Conservation (phyloP, 2,797 vertebrate genomes). For the Dromococcyx pavoninus region DNA sequence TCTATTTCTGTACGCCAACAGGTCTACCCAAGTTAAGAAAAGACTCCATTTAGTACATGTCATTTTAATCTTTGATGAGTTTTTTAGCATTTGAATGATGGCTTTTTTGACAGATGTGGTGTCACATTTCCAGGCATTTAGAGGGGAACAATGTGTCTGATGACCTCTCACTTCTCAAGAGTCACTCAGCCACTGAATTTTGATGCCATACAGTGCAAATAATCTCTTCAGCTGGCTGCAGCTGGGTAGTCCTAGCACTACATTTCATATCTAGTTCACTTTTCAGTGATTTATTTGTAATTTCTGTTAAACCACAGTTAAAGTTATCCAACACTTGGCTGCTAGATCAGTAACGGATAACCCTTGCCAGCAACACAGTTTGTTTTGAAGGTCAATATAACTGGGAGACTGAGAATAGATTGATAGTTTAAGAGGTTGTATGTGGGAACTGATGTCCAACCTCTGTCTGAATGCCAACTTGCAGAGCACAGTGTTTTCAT, state of each 20-base stretch:
- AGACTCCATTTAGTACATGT: neutral
- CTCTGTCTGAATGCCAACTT: constrained; percentile 18
- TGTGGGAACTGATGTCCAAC: constrained; percentile 27
- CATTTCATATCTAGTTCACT: constrained; percentile 41
- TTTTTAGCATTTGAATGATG: neutral
- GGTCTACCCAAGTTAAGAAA: neutral
- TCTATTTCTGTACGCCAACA: neutral
- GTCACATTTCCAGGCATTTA: neutral
- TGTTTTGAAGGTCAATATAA: constrained; percentile 48
- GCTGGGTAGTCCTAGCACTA: neutral
- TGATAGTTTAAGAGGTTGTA: neutral
- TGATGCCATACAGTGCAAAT: neutral
- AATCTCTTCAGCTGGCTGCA: constrained; percentile 5
- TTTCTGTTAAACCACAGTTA: constrained; percentile 65
- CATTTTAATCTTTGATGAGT: constrained; percentile 12
- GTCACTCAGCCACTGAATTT: neutral
- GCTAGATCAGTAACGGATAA: constrained; percentile 51
- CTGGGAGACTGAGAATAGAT: constrained; percentile 29
- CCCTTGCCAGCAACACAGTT: constrained; percentile 45
- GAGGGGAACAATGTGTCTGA: neutral
- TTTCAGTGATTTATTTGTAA: constrained; percentile 73
- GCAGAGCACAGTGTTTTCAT: neutral
- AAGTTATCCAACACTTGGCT: constrained; percentile 48
- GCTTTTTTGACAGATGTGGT: neutral
- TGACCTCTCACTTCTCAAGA: constrained; percentile 23